phyloP scores from a whole-genome alignment of 1,140 invertebrate genomes.

The Drepana arcuata region DNA sequence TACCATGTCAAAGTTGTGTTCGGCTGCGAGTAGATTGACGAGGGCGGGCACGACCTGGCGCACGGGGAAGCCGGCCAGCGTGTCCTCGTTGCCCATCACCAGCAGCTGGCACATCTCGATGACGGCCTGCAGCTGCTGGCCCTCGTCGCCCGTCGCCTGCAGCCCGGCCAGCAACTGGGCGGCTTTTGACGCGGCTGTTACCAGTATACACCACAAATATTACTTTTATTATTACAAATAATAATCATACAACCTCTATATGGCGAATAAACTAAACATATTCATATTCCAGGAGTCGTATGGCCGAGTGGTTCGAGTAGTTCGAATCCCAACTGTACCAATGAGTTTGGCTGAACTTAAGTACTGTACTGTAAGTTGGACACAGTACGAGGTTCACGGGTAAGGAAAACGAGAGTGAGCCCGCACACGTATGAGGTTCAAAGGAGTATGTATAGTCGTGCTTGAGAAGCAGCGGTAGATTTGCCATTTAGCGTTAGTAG shows the following conservation, averaged over 20 bases:
- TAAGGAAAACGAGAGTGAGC: not conserved
- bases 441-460: too few species aligned
- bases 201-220: not conserved
- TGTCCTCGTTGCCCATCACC: constrained; percentile 99
- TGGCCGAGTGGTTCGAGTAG: too few species aligned
- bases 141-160: constrained; percentile 95
- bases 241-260: too few species aligned
- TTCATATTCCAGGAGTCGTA: too few species aligned
- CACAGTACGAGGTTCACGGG: not conserved
- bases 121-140: constrained; percentile 96
- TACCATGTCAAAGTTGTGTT: constrained; percentile 99
- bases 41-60: constrained; percentile 97
- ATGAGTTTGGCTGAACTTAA: too few species aligned
- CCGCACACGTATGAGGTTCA: too few species aligned
- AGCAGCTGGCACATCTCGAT: constrained; percentile 99
- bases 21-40: constrained; percentile 89
- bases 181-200: constrained; percentile 84
- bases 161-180: constrained; percentile 94
- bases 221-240: too few species aligned
- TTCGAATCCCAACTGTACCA: too few species aligned
- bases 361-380: too few species aligned
- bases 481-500: too few species aligned
- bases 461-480: too few species aligned
- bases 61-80: constrained; percentile 96
- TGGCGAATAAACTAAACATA: too few species aligned